Percentiles rank a stretch among this genome's conserved stretches.
phyloP scores from a whole-genome alignment of 1,140 invertebrate genomes.

The Gerris buenoi region DNA sequence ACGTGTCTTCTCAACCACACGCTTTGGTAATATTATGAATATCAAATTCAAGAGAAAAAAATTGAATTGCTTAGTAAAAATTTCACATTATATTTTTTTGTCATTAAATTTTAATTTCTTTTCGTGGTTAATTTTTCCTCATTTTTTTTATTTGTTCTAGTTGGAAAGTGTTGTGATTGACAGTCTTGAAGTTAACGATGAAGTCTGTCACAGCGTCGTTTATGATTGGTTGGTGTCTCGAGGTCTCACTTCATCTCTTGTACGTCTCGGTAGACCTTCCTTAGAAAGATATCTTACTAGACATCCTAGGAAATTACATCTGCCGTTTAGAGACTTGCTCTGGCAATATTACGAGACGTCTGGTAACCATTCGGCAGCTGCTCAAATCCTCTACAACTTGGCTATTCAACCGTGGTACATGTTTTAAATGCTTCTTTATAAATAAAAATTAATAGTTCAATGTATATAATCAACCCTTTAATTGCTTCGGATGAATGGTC shows the following conservation, averaged over 20 bases:
- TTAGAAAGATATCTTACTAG: conserved; percentile 31
- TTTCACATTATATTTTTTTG: too few species aligned
- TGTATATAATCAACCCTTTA: too few species aligned
- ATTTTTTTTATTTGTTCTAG: conserved; percentile 6
- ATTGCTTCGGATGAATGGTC: too few species aligned
- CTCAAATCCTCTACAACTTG: conserved; percentile 73
- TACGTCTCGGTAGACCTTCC: conserved; percentile 60
- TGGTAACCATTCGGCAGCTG: conserved; percentile 82
- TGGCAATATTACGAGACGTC: conserved; percentile 94
- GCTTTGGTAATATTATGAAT: too few species aligned
- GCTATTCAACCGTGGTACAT: conserved; percentile 69
- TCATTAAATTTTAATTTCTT: not conserved
- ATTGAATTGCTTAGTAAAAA: too few species aligned
- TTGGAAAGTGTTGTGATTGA: conserved; percentile 15
- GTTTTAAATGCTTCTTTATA: too few species aligned
- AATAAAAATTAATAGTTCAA: too few species aligned
- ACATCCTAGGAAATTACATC: conserved; percentile 13
- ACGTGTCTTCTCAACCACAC: conserved; percentile 19
- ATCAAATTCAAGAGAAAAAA: too few species aligned
- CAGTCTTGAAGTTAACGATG: conserved; percentile 40
- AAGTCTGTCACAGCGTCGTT: conserved; percentile 73
- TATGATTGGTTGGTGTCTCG: conserved; percentile 87
- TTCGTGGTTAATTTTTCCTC: not conserved
- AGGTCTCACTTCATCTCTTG: conserved; percentile 55
- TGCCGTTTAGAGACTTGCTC: conserved; percentile 47